Evolutionary conservation across 2,113 vertebrate genomes (phyloP).

Genomic region (Chloropsis cyanopogon): DNA sequence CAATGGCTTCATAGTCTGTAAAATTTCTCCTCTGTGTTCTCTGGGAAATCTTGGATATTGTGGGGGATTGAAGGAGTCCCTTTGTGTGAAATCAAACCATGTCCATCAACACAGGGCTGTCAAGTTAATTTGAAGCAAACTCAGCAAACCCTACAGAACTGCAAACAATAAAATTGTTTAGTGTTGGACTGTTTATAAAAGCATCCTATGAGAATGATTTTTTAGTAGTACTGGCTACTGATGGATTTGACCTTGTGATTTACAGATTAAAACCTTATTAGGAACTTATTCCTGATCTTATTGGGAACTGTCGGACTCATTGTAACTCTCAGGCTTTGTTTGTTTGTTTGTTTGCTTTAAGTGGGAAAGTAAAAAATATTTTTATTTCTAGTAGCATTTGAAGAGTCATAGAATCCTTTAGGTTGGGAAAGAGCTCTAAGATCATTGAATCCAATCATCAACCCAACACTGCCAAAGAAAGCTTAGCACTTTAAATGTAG

Average conservation of each 20-base stretch:
- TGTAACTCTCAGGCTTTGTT: not conserved
- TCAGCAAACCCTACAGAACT: not conserved
- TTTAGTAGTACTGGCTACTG: not conserved
- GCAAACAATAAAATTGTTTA: not conserved
- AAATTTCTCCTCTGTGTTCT: not conserved
- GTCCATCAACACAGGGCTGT: not conserved
- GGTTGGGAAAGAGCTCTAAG: not conserved
- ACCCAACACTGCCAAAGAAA: not conserved
- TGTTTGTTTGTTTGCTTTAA: not conserved
- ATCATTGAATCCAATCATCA: not conserved
- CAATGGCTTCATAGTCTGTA: not conserved
- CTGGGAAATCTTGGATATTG: not conserved
- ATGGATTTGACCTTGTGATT: not conserved
- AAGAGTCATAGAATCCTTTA: not conserved
- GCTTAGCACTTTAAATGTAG: not conserved
- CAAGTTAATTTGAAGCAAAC: not conserved
- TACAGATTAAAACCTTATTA: not conserved
- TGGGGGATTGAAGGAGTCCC: no score
- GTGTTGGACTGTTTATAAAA: not conserved
- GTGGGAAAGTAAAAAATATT: not conserved
- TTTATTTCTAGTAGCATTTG: not conserved
- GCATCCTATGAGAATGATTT: not conserved
- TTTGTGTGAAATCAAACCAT: not conserved
- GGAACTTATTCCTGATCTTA: not conserved
- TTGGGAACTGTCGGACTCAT: not conserved